Evolutionary conservation across 64 coral and sea anemone species (phyloP), one percentile per base, ranked within the genome.

Genomic region (Cladopsammia gracilis): DNA sequence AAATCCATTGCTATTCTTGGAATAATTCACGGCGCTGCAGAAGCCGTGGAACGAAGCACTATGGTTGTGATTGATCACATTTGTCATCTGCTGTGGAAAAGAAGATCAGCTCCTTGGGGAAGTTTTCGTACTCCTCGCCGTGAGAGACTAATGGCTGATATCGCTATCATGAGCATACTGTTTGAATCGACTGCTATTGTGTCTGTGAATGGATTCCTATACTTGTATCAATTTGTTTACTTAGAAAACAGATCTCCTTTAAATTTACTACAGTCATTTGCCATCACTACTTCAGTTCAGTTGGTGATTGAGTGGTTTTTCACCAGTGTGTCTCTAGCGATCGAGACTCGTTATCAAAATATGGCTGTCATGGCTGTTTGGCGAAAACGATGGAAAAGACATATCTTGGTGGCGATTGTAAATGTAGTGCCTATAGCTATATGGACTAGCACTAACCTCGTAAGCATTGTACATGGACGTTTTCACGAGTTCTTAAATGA

Each of bases 301-400:
- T 16, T 76, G 45, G 73, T 52, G 14, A 76, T 76, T 3, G 47
- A 76, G 73, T 76, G 73, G 73, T 49, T 51, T 51, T 76, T 76
- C 48, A 76, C 46, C 6, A 76, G 73, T 42, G 45, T 49, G 5
- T 69, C 65, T 69, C 22, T 69, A 8, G 65, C 65, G n/a, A 76
- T 76, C 16, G 46, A 49, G 46, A 76, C 73, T 51, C 73, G 15
- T 20, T 76, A 76, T 76, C 73, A 76, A 46, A 76, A 76, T 76
- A 48, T 76, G 48, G 73, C 73, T n/a, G 73, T 76, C 73, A 76
- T 76, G 73, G 73, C 73, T 76, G 73, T 76, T 51, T 76, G 73
- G 73, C 73, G 48, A 51, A 76, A 49, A 76, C 46, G 47, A 10
- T 76, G 73, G 47, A 76, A 51, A 50, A 76, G 47, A 50, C 73